Conservation (phyloP, 2,888 invertebrate genomes). For the Glyphotaelius pellucidus region DNA sequence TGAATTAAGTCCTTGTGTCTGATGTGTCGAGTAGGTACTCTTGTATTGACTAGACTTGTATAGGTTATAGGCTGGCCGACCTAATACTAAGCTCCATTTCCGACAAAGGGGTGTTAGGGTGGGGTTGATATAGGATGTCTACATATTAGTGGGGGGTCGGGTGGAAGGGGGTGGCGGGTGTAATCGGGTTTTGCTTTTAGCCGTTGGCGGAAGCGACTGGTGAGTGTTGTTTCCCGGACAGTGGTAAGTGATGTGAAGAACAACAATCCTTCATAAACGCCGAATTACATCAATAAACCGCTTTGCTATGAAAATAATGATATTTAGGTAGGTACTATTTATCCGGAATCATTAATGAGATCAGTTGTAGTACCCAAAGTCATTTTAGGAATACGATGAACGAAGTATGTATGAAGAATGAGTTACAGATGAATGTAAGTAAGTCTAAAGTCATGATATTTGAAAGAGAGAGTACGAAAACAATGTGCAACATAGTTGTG, state of each 20-base stretch:
- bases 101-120: neutral
- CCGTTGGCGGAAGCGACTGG: neutral
- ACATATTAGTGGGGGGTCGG: neutral
- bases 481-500: too few relatives aligned
- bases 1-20: too few relatives aligned
- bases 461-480: too few relatives aligned
- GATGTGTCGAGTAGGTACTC: too few relatives aligned
- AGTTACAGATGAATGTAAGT: too few relatives aligned
- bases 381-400: too few relatives aligned
- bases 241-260: neutral
- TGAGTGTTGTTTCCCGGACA: neutral
- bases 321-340: neutral
- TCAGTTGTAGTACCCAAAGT: too few relatives aligned
- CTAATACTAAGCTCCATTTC: neutral
- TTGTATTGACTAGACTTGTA: too few relatives aligned
- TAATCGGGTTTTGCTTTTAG: constrained; percentile 23
- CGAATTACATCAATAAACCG: neutral
- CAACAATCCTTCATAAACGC: neutral
- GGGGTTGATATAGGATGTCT: neutral
- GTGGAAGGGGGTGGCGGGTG: neutral
- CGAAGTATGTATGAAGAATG: too few relatives aligned
- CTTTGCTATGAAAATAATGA: neutral
- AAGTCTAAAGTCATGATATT: too few relatives aligned
- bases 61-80: neutral
- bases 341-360: neutral